These are phyloP conservation scores for Sorex fumeus DNA, from an alignment of 2,113 vertebrate species.

Conservation along the genomic window DNA sequence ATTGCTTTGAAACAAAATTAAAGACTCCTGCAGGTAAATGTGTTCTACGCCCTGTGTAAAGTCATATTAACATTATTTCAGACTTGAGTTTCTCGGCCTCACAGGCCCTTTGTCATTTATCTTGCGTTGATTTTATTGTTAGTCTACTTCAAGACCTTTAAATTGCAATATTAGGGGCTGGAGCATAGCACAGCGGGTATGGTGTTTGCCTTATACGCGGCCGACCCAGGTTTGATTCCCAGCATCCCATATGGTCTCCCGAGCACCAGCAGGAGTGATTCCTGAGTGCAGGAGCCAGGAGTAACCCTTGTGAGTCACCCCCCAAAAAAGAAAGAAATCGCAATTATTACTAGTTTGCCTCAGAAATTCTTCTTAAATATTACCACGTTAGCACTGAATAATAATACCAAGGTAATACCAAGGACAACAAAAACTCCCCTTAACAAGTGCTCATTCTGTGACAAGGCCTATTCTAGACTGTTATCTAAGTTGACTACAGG, in stretches of 20 bases:
- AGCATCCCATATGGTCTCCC: too few species aligned
- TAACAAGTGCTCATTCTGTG: not conserved
- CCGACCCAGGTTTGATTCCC: too few species aligned
- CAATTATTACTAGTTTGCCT: not conserved
- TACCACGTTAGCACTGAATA: not conserved
- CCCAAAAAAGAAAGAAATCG: too few species aligned
- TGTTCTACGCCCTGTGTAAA: not conserved
- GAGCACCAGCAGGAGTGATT: too few species aligned
- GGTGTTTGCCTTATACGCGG: too few species aligned
- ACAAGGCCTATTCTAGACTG: not conserved
- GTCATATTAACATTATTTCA: not conserved
- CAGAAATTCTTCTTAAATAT: not conserved
- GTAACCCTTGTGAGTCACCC: too few species aligned
- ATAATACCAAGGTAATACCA: too few species aligned
- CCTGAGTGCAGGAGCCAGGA: too few species aligned
- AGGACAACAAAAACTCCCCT: not conserved
- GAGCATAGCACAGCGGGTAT: too few species aligned
- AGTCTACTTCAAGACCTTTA: too few species aligned
- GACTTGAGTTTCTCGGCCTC: not conserved
- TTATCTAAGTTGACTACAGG: not conserved
- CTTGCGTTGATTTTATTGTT: not conserved
- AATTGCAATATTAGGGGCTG: too few species aligned
- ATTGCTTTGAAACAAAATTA: constrained; percentile 37
- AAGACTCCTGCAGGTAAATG: not conserved
- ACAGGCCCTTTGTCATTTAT: not conserved